These are phyloP conservation scores for Pogonophryne albipinna DNA, from an alignment of 2,797 vertebrate species.

Conservation along the genomic window DNA sequence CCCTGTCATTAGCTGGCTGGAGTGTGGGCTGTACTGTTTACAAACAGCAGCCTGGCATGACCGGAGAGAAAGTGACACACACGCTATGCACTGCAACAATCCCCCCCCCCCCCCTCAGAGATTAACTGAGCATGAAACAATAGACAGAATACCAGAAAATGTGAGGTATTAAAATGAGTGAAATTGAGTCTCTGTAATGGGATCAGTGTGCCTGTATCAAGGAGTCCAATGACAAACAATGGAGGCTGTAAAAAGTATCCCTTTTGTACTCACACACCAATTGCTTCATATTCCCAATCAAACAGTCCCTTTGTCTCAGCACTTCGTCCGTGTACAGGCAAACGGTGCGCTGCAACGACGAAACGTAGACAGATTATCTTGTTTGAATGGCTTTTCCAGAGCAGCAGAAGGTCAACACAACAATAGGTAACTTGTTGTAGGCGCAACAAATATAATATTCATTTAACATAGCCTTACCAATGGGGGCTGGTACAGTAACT, in stretches of 20 bases:
- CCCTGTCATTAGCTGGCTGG: slow-evolving; percentile 62
- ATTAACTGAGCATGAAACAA: slow-evolving; percentile 41
- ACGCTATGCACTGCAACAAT: slow-evolving; percentile 2
- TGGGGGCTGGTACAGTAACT: slow-evolving; percentile 77
- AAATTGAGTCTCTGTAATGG: slow-evolving; percentile 9
- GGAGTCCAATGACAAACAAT: slow-evolving; percentile 36
- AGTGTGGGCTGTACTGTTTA: slow-evolving; percentile 53
- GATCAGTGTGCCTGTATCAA: slow-evolving; percentile 28
- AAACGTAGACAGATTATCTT: slow-evolving; percentile 85
- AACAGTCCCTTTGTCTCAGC: slow-evolving; percentile 81
- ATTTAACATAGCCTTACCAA: slow-evolving; percentile 74
- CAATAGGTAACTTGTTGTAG: slow-evolving; percentile 87
- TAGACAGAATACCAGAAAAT: slow-evolving; percentile 11
- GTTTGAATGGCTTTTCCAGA: slow-evolving; percentile 85
- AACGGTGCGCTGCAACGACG: slow-evolving; percentile 79
- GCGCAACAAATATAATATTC: slow-evolving; percentile 85
- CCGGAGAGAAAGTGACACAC: slow-evolving; percentile 61
- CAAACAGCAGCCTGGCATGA: slow-evolving; percentile 66
- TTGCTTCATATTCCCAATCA: slow-evolving; percentile 82
- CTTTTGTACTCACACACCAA: slow-evolving; percentile 68
- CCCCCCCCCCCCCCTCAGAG: not conserved
- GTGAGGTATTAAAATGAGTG: not conserved
- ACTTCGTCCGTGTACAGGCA: slow-evolving; percentile 64
- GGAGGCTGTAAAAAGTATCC: slow-evolving; percentile 62
- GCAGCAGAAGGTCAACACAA: slow-evolving; percentile 78